Base-by-base conservation (phyloP, 1,140 invertebrate species). In the Meteorus sp. region DNA sequence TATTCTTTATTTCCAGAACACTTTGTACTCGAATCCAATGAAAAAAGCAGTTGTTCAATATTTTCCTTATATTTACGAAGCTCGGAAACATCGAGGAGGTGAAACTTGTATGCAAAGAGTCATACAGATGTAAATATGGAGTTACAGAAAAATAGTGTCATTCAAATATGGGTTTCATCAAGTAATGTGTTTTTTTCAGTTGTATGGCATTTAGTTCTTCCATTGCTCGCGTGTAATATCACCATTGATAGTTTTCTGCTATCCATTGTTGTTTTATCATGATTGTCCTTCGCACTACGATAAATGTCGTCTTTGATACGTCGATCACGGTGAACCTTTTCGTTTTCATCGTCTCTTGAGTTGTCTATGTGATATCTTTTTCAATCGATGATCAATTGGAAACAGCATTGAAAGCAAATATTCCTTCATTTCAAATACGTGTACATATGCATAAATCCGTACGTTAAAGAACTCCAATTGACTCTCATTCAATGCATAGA, bases 151-250 rank as follows among this genome's bases (percentile, higher is more conserved):
- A n/a, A n/a, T n/a, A n/a, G n/a, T n/a, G n/a, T n/a, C n/a, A n/a
- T 48, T 62, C 35, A 62, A 17, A 62, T 58, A 15, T 53, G 50
- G 6, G 55, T 58, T 45, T 62, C 60, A 15, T 53, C 50, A 13
- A 29, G 56, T 19, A 50, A 23, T 33, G 2, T 53, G n/a, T 47
- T 58, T 31, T 52, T 35, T 23, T 54, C 60, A 23, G 29, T 51
- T 33, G 50, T 15, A 17, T 20, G 50, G 54, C 48, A 62, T 19
- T 62, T 53, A 20, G 56, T 37, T 11, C 33, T 2, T 19, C 60
- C 55, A 29, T 62, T 62, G 52, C 17, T 48, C 27, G 55, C 47
- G 15, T 58, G 41, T 39, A n/a, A n/a, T n/a, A 62, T 48, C 6
- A 62, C 50, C 9, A 54, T 62, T 39, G 56, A 57, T 17, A 45